Conservation (phyloP, 35 echinoderm and acorn worm species). For the Patiria miniata region DNA sequence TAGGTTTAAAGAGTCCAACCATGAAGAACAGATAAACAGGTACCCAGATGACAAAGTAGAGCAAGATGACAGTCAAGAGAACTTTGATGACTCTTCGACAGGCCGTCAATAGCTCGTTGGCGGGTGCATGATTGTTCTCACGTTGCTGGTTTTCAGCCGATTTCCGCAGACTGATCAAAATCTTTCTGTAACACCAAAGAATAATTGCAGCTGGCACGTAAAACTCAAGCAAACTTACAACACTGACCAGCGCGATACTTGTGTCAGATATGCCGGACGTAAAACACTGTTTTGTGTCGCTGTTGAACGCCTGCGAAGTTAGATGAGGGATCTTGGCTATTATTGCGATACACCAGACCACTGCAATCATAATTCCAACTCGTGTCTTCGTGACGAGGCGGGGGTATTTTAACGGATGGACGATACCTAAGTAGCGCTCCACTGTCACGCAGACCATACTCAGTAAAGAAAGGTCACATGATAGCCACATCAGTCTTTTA, state of each 20-base stretch:
- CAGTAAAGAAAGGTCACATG: background rate
- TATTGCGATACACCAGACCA: background rate
- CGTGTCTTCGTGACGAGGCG: background rate
- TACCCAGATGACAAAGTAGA: background rate
- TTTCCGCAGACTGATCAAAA: background rate
- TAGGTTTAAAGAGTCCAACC: background rate
- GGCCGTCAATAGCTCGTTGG: background rate
- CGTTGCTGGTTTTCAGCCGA: background rate
- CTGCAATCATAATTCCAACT: background rate
- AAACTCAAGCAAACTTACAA: background rate
- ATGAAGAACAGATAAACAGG: background rate
- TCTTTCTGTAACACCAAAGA: background rate
- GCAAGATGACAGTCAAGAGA: background rate
- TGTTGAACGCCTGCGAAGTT: background rate
- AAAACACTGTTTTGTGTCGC: background rate
- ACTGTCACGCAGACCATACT: background rate
- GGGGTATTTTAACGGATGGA: background rate
- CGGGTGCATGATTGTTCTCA: background rate
- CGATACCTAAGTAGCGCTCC: background rate
- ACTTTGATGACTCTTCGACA: background rate
- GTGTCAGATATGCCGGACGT: background rate
- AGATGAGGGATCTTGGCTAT: background rate
- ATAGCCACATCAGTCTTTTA: background rate
- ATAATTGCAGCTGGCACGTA: background rate
- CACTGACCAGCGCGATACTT: background rate